phyloP scores from a whole-genome alignment of 2,113 vertebrate species.

The Gobiocypris rarus region DNA sequence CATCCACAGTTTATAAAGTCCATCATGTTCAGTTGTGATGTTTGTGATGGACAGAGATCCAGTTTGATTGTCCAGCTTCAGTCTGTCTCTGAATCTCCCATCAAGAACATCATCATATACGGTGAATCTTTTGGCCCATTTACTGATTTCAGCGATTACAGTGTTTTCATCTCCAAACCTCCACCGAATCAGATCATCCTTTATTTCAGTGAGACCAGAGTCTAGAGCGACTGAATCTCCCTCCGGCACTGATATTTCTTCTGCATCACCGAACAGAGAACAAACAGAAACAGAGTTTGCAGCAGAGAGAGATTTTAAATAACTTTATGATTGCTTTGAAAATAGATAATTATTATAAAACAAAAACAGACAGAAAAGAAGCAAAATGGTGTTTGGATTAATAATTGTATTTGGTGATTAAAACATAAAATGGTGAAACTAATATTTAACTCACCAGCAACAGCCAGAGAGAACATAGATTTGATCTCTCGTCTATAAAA shows the following conservation, averaged over 20 bases:
- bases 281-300: neutral
- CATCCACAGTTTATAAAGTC: neutral
- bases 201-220: neutral
- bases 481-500: too few species aligned
- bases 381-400: too few species aligned
- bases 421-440: too few species aligned
- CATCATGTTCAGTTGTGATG: neutral
- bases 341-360: too few species aligned
- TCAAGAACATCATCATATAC: neutral
- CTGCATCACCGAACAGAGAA: neutral
- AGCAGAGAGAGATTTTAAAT: neutral
- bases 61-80: neutral
- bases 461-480: too few species aligned
- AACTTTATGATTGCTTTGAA: neutral
- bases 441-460: too few species aligned
- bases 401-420: too few species aligned
- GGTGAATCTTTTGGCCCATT: accelerated
- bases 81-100: neutral
- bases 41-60: neutral
- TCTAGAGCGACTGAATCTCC: neutral
- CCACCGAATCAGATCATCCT: neutral
- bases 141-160: neutral
- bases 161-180: neutral
- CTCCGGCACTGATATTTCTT: neutral
- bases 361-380: too few species aligned